A percentile compares a stretch with the other conserved stretches of the same genome.
Conservation (phyloP, 1,140 invertebrate genomes). For the Microplitis demolitor region DNA sequence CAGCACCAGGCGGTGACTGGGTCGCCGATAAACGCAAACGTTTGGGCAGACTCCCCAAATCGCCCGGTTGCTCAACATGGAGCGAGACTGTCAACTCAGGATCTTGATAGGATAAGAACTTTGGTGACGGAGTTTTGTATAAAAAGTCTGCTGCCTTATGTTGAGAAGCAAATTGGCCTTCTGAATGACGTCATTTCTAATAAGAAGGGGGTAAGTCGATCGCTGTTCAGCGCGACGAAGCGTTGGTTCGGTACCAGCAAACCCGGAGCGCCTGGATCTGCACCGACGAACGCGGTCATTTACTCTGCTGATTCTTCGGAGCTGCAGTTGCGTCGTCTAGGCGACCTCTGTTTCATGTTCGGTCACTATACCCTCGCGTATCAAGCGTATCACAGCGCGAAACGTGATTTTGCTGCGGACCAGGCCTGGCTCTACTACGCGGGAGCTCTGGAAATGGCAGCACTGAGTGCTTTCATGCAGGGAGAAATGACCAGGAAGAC, state of each 20-base stretch:
- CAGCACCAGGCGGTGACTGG: constrained; percentile 50
- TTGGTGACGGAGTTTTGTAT: constrained; percentile 88
- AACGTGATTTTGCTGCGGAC: constrained; percentile 94
- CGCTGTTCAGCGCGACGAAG: constrained; percentile 90
- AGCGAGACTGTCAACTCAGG: constrained; percentile 75
- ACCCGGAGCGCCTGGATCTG: constrained; percentile 69
- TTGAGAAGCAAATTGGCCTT: constrained; percentile 83
- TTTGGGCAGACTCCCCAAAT: constrained; percentile 63
- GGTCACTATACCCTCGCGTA: constrained; percentile 92
- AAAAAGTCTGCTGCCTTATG: constrained; percentile 86
- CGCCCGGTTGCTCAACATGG: constrained; percentile 67
- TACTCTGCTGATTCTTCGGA: constrained; percentile 90
- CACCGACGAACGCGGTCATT: constrained; percentile 78
- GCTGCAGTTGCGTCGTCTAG: constrained; percentile 88
- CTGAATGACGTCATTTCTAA: constrained; percentile 84
- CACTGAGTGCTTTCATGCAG: constrained; percentile 88
- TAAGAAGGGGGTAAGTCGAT: constrained; percentile 90
- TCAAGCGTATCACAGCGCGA: constrained; percentile 92
- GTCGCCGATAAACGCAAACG: constrained; percentile 66
- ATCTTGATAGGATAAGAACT: constrained; percentile 82
- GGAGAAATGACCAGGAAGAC: constrained; percentile 77
- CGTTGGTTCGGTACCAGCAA: constrained; percentile 93
- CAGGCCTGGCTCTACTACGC: constrained; percentile 97
- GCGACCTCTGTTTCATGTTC: constrained; percentile 96
- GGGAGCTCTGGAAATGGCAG: constrained; percentile 94